Base-by-base conservation (phyloP, 2,797 vertebrate genomes). In the Okamejei kenojei region DNA sequence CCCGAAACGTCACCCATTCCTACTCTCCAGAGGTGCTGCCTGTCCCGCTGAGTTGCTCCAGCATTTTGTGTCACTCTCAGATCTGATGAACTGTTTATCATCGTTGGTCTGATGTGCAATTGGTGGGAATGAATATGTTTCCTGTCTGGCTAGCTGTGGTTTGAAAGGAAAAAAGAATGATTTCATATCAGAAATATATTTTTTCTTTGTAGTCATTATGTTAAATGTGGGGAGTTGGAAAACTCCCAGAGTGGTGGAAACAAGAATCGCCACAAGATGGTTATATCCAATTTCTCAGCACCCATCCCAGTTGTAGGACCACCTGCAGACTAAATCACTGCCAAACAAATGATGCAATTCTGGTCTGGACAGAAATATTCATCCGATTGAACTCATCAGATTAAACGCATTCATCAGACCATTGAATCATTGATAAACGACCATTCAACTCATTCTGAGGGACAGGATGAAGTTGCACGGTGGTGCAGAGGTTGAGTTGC, bases 151-250 rank as follows among this genome's bases (percentile, higher is more conserved):
- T 74, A 32, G 1, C 32, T 68, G 63, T 71, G 61, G 29, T 35
- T 90, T 23, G 61, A 63, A 90, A 63, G 63, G 68, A 13, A 90
- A 71, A 10, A 71, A 90, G 86, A 90, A 91, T 91, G 90, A 74
- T 91, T 73, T 91, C 90, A 91, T 1, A 19, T 91, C 90, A 10
- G 68, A 91, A 91, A 91, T 74, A 91, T 91, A 13, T 45, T 11
- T 73, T 91, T 45, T 38, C 65, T 91, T 73, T 21, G 10, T 23
- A 54, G 23, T 11, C 68, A 74, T 91, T 45, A 73, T 54, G 26
- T 45, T 26, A 54, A 38, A 11, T 35, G 26, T 11, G 35, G 84
- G 21, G 35, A 54, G 15, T 15, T 90, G 7, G 15, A 11, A 23
- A 10, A 38, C 19, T 3, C 63, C 23, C 68, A 71, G 19, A 26